phyloP scores from a whole-genome alignment of 2,888 invertebrate species.

The Nipponacmea schrenckii region DNA sequence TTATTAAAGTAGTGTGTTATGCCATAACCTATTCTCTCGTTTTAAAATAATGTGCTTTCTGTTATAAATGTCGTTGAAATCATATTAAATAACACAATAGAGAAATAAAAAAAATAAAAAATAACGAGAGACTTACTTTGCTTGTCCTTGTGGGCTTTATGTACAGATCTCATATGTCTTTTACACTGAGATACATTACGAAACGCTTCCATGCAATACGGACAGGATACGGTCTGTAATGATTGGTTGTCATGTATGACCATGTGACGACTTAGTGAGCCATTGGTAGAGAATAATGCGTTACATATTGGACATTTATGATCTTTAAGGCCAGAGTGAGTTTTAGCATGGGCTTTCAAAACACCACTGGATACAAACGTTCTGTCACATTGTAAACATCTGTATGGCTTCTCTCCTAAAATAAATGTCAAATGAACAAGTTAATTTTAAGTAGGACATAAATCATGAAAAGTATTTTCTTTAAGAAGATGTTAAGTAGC shows the following conservation, averaged over 20 bases:
- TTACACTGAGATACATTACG: conserved; percentile 41
- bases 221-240: conserved; percentile 50
- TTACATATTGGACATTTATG: conserved; percentile 54
- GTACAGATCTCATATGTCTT: conserved; percentile 38
- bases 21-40: too few relatives aligned
- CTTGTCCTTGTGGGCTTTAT: conserved; percentile 36
- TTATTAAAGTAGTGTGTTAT: too few relatives aligned
- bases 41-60: too few relatives aligned
- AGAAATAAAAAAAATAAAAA: too few relatives aligned
- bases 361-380: conserved; percentile 57
- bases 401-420: conserved; percentile 67
- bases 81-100: too few relatives aligned
- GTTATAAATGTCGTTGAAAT: too few relatives aligned
- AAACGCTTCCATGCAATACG: conserved; percentile 53
- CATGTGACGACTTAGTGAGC: conserved; percentile 62
- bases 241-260: conserved; percentile 46
- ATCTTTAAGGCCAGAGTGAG: conserved; percentile 59
- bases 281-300: conserved; percentile 60
- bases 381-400: conserved; percentile 60
- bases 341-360: conserved; percentile 59
- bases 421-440: conserved; percentile 40
- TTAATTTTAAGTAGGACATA: not conserved
- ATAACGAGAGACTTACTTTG: conserved; percentile 18
- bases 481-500: too few relatives aligned
- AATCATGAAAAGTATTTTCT: too few relatives aligned